Conservation (phyloP, 2,113 vertebrate species). For the Cinclus cinclus region DNA sequence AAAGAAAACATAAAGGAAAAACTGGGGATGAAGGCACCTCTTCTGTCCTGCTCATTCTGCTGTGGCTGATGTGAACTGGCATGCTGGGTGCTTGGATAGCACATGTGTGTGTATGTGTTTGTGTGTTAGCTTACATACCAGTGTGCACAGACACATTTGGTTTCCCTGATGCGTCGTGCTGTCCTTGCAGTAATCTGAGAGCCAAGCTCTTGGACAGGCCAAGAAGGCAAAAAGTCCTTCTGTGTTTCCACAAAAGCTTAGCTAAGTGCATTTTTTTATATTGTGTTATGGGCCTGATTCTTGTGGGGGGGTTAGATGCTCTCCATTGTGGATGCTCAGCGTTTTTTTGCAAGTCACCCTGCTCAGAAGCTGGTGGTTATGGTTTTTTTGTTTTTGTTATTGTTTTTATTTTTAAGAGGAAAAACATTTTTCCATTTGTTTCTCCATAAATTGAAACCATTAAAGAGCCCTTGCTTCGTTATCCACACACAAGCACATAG, state of each 20-base stretch:
- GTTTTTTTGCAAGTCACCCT: constrained; percentile 30
- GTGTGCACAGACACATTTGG: background rate
- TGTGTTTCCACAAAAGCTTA: constrained; percentile 37
- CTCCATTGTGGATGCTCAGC: background rate
- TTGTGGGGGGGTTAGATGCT: background rate
- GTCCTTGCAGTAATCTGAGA: background rate
- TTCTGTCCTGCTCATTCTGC: background rate
- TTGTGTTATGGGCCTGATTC: background rate
- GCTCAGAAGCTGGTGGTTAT: constrained; percentile 9
- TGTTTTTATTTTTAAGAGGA: background rate
- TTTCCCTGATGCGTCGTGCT: background rate
- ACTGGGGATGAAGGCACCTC: background rate
- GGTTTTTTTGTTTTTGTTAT: background rate
- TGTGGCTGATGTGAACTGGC: background rate
- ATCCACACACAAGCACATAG: background rate
- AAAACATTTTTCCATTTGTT: constrained; percentile 7
- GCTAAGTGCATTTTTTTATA: constrained; percentile 39
- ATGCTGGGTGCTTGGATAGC: background rate
- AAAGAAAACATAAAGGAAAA: background rate
- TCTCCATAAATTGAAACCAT: background rate
- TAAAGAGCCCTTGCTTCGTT: background rate
- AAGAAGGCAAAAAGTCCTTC: background rate
- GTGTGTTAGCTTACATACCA: background rate
- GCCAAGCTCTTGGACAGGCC: background rate
- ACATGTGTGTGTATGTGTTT: background rate